Percentiles rank a stretch among this genome's conserved stretches.
phyloP scores from a whole-genome alignment of 2,797 vertebrate species.

The Nothura maculosa region DNA sequence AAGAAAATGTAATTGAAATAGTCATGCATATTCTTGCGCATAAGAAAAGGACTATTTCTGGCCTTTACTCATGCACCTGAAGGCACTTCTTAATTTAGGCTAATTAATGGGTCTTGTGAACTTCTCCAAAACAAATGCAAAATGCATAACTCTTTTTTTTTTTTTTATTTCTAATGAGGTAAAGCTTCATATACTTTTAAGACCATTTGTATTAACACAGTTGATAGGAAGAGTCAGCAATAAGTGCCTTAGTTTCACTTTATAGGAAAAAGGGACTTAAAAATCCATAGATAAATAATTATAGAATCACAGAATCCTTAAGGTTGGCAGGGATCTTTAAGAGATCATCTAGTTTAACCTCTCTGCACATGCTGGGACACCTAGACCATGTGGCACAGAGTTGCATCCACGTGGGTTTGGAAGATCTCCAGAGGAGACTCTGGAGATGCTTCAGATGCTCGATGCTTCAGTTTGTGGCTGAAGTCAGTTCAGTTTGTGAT shows the following conservation, averaged over 20 bases:
- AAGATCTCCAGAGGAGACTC: too few relatives aligned
- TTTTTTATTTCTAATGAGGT: neutral
- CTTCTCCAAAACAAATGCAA: constrained; percentile 7
- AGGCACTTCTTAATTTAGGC: neutral
- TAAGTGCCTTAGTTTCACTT: neutral
- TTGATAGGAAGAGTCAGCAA: neutral
- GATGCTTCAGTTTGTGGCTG: too few relatives aligned
- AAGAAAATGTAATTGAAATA: neutral
- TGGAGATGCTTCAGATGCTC: too few relatives aligned
- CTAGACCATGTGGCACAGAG: too few relatives aligned
- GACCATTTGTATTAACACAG: neutral
- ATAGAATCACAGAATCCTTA: too few relatives aligned
- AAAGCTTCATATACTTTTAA: neutral
- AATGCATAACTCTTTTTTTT: neutral
- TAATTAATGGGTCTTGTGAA: neutral
- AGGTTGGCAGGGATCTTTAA: too few relatives aligned
- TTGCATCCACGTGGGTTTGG: too few relatives aligned
- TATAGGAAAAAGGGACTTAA: neutral
- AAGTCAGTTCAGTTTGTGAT: too few relatives aligned
- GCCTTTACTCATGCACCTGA: neutral
- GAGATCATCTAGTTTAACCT: too few relatives aligned
- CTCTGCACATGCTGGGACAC: too few relatives aligned
- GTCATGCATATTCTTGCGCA: neutral
- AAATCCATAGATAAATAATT: neutral
- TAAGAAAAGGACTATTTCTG: neutral